Conservation (phyloP, 1,140 invertebrate genomes). For the Temnothorax curvispinosus region DNA sequence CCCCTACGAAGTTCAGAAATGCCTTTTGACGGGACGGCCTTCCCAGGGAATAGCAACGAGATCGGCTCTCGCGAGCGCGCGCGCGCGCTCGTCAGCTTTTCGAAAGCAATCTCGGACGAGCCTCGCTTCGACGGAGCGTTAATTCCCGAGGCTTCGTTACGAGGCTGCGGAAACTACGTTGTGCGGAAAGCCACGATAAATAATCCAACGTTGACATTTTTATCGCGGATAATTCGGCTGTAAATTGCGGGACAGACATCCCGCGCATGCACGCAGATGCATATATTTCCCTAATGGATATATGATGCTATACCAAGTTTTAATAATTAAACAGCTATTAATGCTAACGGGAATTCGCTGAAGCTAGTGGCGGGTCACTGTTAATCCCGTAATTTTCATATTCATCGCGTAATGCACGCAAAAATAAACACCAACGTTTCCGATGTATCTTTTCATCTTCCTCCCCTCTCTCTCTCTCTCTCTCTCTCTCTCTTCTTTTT, state of each 20-base stretch:
- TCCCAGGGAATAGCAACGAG: background rate
- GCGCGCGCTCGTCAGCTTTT: background rate
- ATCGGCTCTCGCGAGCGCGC: too few species aligned
- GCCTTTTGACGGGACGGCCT: background rate
- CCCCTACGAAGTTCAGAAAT: conserved; percentile 10
- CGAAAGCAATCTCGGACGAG: background rate
- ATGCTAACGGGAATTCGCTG: background rate
- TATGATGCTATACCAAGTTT: background rate
- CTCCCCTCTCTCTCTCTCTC: too few species aligned
- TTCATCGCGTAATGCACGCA: background rate
- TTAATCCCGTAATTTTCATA: conserved; percentile 22
- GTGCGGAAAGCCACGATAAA: background rate
- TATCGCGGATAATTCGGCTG: background rate
- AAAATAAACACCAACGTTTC: background rate
- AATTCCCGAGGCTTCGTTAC: background rate
- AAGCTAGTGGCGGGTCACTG: background rate
- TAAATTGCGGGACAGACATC: background rate
- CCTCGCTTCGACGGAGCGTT: background rate
- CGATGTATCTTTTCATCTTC: background rate
- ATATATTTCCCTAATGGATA: conserved; percentile 8
- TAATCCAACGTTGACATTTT: background rate
- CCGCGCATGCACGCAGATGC: background rate
- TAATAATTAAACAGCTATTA: conserved; percentile 35
- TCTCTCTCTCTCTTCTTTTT: background rate
- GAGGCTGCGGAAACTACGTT: too few species aligned